These are phyloP conservation scores for Hemiscyllium ocellatum DNA, from an alignment of 2,113 vertebrate species.

Conservation along the genomic window DNA sequence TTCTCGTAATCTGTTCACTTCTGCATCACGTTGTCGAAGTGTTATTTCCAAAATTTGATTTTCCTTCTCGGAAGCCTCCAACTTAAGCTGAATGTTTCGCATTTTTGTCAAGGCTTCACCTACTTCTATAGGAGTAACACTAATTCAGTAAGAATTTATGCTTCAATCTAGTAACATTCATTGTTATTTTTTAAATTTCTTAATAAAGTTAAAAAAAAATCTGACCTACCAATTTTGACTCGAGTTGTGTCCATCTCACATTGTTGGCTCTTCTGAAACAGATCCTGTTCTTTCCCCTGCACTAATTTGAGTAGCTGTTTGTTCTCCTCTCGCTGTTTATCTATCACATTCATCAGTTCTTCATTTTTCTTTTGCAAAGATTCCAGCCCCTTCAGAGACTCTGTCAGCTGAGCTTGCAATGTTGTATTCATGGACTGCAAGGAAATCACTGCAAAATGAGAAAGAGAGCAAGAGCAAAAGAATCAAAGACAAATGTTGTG, in stretches of 20 bases:
- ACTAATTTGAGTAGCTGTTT: constrained; percentile 51
- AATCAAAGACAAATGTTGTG: not conserved
- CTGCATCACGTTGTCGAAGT: constrained; percentile 65
- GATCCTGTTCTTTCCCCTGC: constrained; percentile 59
- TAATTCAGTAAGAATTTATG: constrained; percentile 42
- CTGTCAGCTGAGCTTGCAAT: constrained; percentile 67
- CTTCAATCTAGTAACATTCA: not conserved
- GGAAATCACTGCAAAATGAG: constrained; percentile 53
- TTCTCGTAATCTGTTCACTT: constrained; percentile 63
- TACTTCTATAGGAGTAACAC: constrained; percentile 48
- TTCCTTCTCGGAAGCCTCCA: constrained; percentile 66
- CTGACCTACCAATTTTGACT: constrained; percentile 62
- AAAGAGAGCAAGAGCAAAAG: too few relatives aligned
- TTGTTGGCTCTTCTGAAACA: constrained; percentile 61
- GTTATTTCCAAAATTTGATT: constrained; percentile 66
- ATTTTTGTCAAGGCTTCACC: constrained; percentile 58
- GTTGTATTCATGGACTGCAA: constrained; percentile 63
- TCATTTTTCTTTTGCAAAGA: constrained; percentile 66
- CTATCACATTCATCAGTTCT: constrained; percentile 61
- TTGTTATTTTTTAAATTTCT: not conserved
- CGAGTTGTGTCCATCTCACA: constrained; percentile 56
- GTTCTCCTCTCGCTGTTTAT: constrained; percentile 62
- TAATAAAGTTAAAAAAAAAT: not conserved
- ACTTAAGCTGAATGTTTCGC: constrained; percentile 60
- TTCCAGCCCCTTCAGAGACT: constrained; percentile 59